Evolutionary conservation across 2,113 vertebrate genomes (phyloP).

Genomic region (Archocentrus centrarchus): DNA sequence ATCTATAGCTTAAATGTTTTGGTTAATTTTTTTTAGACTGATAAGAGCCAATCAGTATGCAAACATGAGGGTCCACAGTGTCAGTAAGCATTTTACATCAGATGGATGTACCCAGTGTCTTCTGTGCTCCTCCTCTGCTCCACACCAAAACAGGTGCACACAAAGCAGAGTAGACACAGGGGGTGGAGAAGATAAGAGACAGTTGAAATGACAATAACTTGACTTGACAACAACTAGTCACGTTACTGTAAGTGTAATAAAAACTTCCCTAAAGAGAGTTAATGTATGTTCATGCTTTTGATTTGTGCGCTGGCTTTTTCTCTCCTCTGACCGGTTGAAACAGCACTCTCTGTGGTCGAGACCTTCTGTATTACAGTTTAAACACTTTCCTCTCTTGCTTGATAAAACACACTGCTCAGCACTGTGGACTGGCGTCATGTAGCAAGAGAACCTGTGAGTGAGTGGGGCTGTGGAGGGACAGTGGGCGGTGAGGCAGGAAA

Average conservation of each 20-base stretch:
- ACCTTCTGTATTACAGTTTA: neutral
- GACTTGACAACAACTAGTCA: neutral
- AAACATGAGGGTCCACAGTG: neutral
- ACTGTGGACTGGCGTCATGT: neutral
- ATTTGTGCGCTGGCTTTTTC: neutral
- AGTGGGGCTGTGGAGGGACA: neutral
- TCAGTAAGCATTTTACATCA: neutral
- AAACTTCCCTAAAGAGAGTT: neutral
- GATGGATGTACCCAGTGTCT: neutral
- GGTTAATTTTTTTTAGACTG: neutral
- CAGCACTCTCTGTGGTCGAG: neutral
- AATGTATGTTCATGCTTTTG: neutral
- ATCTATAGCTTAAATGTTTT: neutral
- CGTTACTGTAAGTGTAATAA: neutral
- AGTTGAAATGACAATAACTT: neutral
- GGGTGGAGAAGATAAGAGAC: neutral
- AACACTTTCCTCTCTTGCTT: neutral
- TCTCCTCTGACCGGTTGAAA: neutral
- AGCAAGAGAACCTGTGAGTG: neutral
- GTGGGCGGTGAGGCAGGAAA: neutral
- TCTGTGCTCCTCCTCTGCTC: neutral
- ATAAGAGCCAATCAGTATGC: neutral
- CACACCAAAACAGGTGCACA: neutral
- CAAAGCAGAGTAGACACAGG: neutral
- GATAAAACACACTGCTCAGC: neutral